Percentiles rank a stretch among this genome's conserved stretches.
Conservation (phyloP, 2,797 vertebrate species). For the Champsocephalus esox region DNA sequence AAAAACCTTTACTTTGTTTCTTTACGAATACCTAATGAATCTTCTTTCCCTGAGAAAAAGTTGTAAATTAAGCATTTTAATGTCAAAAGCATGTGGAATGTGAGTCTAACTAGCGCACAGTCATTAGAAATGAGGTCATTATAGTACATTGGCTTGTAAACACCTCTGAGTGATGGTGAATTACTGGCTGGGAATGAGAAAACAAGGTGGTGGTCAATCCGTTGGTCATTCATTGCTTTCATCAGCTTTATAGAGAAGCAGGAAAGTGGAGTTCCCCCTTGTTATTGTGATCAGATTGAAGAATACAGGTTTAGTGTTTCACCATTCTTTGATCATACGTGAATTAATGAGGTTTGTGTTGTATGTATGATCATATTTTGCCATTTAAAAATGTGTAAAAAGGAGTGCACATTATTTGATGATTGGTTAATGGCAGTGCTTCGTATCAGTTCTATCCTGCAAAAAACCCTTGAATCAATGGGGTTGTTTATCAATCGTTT, state of each 20-base stretch:
- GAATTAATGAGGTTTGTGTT: conserved; percentile 16
- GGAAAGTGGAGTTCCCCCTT: background rate
- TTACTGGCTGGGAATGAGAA: conserved; percentile 57
- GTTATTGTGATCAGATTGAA: conserved; percentile 19
- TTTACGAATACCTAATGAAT: background rate
- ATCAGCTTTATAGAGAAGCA: conserved; percentile 10
- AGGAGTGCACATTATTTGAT: conserved; percentile 14
- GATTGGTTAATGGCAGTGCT: background rate
- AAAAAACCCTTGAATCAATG: conserved; percentile 10
- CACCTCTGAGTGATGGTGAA: conserved; percentile 33
- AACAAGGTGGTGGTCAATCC: conserved; percentile 29
- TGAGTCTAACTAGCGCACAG: background rate
- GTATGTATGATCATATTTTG: conserved; percentile 13
- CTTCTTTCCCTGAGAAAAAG: background rate
- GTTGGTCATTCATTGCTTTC: conserved; percentile 2
- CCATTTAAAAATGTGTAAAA: conserved; percentile 12
- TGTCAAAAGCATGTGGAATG: background rate
- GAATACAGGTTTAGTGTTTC: background rate
- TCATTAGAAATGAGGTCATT: conserved; percentile 9
- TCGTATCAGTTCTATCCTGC: background rate
- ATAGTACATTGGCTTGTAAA: conserved; percentile 36
- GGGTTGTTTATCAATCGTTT: background rate
- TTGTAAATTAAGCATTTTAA: conserved; percentile 21
- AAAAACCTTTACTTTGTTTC: background rate
- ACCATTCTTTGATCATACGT: conserved; percentile 27